Evolutionary conservation across 2,797 vertebrate genomes (phyloP), one percentile per base, ranked within the genome.

Genomic region (Coluber constrictor): DNA sequence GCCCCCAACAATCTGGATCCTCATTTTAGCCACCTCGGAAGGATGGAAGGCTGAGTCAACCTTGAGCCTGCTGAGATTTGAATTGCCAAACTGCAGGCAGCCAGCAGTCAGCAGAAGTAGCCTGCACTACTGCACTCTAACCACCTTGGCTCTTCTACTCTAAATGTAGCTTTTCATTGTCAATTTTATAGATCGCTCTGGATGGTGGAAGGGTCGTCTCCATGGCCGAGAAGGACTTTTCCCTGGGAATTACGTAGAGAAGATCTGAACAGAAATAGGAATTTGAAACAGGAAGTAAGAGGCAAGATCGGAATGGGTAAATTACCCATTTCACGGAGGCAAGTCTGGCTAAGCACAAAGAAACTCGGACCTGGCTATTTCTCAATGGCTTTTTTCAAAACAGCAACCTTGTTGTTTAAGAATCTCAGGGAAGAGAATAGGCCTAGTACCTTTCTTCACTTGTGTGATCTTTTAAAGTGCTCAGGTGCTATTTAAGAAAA

Each of bases 241-340:
- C 93, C 99, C 99, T 0, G 99, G 99, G 51, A 99, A 99, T 96
- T 99, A 99, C 0, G 99, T 99, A 94, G 98, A 99, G 97, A 99
- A 98, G 97, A 99, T 99, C 94, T 99, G 98, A 99, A 92, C 20
- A 15, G 25, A 25, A 1, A 47, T 12, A 12, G 0, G 20, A 23
- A 23, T 23, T 20, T 23, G 6, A 20, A 89, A 54, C 27, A 8
- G 5, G 37, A 15, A 88, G 11, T 20, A 59, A 88, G 55, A 57
- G 12, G 20, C 87, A 60, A 11, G 4, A 57, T 7, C 37, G 32
- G 55, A 88, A 88, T 12, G 55, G 0, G 11, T 37, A 59, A 59
- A 88, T 12, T 12, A 11, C 4, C n/a, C 55, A 23, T 59, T 57
- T 8, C 23, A 43, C 0, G 20, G 32, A 89, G 25, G 47, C 18